Evolutionary conservation across 2,797 vertebrate species (phyloP).

Genomic region (Myripristis jacobus): DNA sequence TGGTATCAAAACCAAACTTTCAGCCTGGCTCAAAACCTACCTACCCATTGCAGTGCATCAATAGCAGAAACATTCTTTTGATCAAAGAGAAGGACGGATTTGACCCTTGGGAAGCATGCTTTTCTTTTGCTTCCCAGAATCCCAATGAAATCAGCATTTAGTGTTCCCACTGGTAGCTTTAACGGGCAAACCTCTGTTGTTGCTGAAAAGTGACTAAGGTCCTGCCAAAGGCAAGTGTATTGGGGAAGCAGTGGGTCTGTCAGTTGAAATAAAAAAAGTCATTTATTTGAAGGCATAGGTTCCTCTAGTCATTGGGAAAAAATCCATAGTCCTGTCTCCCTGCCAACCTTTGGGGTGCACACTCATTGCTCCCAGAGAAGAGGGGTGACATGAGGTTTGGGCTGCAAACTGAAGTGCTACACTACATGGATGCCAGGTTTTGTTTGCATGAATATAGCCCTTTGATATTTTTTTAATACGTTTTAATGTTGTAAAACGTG

Average conservation of each 20-base stretch:
- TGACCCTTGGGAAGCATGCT: conserved; percentile 31
- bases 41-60: conserved; percentile 11
- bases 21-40: background rate
- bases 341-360: conserved; percentile 65
- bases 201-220: conserved; percentile 51
- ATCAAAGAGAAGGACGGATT: conserved; percentile 34
- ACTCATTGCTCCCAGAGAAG: conserved; percentile 67
- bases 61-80: conserved; percentile 23
- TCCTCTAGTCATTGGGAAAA: conserved; percentile 76
- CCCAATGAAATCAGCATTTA: conserved; percentile 56
- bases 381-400: conserved; percentile 52
- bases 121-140: conserved; percentile 48
- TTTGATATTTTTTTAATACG: conserved; percentile 33
- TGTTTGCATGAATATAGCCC: conserved; percentile 41
- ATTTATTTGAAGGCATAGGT: conserved; percentile 73
- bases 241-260: conserved; percentile 71
- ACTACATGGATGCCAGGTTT: conserved; percentile 51
- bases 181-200: conserved; percentile 53
- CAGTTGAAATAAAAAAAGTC: conserved; percentile 75
- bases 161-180: conserved; percentile 49
- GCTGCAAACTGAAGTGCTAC: conserved; percentile 51
- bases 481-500: conserved; percentile 36
- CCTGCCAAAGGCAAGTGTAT: conserved; percentile 61
- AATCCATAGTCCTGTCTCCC: conserved; percentile 56
- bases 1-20: background rate